phyloP scores from a whole-genome alignment of 2,888 invertebrate species.

The Steinernema hermaphroditum region DNA sequence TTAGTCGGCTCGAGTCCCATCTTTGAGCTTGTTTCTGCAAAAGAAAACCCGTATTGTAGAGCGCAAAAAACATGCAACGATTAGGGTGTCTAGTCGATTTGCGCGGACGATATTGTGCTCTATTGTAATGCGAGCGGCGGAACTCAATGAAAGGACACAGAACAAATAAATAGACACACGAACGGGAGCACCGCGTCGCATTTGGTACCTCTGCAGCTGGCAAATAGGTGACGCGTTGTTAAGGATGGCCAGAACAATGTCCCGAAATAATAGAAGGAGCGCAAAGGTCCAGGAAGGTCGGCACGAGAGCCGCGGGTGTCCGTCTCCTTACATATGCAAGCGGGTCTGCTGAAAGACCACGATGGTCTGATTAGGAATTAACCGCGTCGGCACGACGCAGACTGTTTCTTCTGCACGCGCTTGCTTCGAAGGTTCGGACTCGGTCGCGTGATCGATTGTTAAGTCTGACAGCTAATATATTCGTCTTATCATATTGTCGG shows the following conservation, averaged over 20 bases:
- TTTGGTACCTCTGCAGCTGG: not conserved
- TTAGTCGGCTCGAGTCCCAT: constrained; percentile 13
- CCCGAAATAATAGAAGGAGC: not conserved
- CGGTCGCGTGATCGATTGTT: constrained; percentile 18
- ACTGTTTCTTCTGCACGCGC: not conserved
- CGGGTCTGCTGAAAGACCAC: not conserved
- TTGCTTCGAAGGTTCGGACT: not conserved
- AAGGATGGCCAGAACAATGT: not conserved
- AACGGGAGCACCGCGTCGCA: too few relatives aligned
- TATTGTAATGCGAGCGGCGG: too few relatives aligned
- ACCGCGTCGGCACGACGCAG: not conserved
- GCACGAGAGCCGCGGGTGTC: constrained; percentile 4
- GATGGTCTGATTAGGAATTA: constrained; percentile 9
- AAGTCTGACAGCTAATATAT: not conserved
- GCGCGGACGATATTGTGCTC: too few relatives aligned
- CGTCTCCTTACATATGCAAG: not conserved
- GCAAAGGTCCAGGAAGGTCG: not conserved
- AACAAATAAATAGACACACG: too few relatives aligned
- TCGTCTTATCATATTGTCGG: constrained; percentile 12
- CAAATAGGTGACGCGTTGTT: too few relatives aligned
- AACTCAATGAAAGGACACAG: too few relatives aligned
- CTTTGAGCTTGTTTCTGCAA: too few relatives aligned
- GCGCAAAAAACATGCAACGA: too few relatives aligned
- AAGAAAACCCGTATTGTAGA: too few relatives aligned
- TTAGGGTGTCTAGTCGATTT: too few relatives aligned